A percentile compares a stretch with the other conserved stretches of the same genome.
These are phyloP conservation scores for Sinocyclocheilus grahami DNA, from an alignment of 2,113 vertebrate species.

Conservation along the genomic window DNA sequence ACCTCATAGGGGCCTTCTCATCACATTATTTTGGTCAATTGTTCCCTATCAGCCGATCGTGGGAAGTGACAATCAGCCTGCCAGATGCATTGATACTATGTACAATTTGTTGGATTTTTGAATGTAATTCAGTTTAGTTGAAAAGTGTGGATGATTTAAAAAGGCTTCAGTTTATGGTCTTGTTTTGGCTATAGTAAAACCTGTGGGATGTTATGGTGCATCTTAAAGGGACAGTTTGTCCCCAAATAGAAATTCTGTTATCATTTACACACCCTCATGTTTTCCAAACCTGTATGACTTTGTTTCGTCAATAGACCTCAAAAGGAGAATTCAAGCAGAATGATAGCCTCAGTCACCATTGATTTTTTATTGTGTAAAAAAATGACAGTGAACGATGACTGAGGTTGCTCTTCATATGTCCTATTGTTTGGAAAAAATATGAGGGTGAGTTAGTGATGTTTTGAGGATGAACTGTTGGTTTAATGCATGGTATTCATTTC, in stretches of 20 bases:
- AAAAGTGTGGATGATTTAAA: background rate
- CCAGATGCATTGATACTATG: background rate
- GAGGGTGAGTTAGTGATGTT: background rate
- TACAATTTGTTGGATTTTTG: background rate
- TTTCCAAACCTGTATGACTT: background rate
- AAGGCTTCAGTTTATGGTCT: background rate
- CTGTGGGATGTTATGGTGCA: background rate
- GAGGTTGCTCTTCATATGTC: background rate
- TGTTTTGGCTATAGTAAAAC: background rate
- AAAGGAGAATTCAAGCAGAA: background rate
- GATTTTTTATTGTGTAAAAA: background rate
- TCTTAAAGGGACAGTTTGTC: background rate
- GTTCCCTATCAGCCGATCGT: background rate
- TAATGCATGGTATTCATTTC: background rate
- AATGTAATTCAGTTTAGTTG: background rate
- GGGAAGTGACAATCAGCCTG: background rate
- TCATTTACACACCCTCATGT: background rate
- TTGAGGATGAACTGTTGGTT: background rate
- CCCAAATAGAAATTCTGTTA: background rate
- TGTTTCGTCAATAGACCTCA: background rate
- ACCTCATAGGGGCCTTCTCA: constrained; percentile 6
- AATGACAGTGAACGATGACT: background rate
- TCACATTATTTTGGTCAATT: constrained; percentile 18
- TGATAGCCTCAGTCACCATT: background rate
- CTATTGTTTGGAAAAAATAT: background rate